phyloP scores from a whole-genome alignment of 2,113 vertebrate species.

The Ranitomeya variabilis region DNA sequence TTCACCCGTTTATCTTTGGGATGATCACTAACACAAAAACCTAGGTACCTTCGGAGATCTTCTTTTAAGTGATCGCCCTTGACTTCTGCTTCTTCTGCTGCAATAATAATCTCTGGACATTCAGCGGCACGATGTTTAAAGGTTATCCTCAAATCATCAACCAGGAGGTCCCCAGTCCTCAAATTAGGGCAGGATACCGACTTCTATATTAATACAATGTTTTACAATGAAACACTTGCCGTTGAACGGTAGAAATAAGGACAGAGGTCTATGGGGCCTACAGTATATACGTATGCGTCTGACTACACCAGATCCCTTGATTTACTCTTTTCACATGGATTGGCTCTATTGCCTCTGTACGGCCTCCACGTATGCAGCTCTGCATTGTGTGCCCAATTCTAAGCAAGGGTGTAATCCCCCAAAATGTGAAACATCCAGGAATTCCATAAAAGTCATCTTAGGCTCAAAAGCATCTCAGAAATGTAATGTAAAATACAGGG shows the following conservation, averaged over 20 bases:
- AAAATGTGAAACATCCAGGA: not conserved
- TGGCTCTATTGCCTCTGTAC: no score
- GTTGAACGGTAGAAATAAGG: not conserved
- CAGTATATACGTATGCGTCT: not conserved
- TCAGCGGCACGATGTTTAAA: slow-evolving; percentile 7
- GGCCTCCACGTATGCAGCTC: no score
- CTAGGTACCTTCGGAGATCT: slow-evolving; percentile 43
- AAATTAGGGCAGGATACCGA: slow-evolving; percentile 28
- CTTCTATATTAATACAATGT: slow-evolving; percentile 36
- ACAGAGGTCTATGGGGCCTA: not conserved
- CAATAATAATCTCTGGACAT: slow-evolving; percentile 35
- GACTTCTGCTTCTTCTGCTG: not conserved
- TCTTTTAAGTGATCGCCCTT: not conserved
- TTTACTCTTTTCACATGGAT: not conserved
- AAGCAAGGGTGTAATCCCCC: not conserved
- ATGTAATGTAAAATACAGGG: not conserved
- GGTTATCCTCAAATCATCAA: slow-evolving; percentile 34
- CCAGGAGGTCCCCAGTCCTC: slow-evolving; percentile 15
- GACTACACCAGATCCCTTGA: not conserved
- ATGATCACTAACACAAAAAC: not conserved
- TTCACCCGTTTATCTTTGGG: not conserved
- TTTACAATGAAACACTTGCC: not conserved
- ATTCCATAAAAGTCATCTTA: not conserved
- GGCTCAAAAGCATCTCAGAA: not conserved
- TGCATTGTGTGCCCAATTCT: no score